Base-by-base conservation (phyloP, 2,888 invertebrate species). In the Antheraea assamensis region DNA sequence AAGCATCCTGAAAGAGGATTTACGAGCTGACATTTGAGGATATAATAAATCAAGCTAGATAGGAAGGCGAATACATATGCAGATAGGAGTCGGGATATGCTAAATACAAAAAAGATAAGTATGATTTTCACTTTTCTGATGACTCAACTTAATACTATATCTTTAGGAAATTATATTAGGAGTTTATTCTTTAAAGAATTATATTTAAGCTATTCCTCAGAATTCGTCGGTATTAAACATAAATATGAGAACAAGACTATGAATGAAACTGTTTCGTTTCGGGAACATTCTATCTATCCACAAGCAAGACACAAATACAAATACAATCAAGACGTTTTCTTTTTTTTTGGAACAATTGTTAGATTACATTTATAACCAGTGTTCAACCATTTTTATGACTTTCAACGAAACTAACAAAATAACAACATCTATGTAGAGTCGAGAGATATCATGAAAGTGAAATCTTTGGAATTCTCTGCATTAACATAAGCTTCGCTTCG, bases 1-100 rank as follows among this genome's bases (percentile, higher is more conserved):
- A 31, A 68, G 35, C 68, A 8, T n/a, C 68, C 35, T 68, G 21
- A 35, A 68, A 35, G 68, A 68, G 68, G 35, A 68, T 68, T 68
- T 68, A 35, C 35, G 68, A n/a, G 68, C 35, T 68, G 35, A 68
- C 35, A 35, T n/a, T 68, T n/a, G 35, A 35, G 68, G n/a, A 68
- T 35, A 68, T 21, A 35, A 68, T 68, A 68, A 68, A 68, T 68
- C 68, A 68, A 68, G 35, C 31, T 31, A 68, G 68, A 68, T 66
- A 58, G 61, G 21, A 30, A 30, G n/a, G n/a, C 68, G 68, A 24
- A 35, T 31, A n/a, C 31, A n/a, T 35, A 35, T 35, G n/a, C 31
- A 68, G 27, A 30, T 64, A 64, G 19, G 27, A 27, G 61, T 27
- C 5, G 30, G 3, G 19, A 17, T 61, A 61, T 61, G 61, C 61